Base-by-base conservation (phyloP, 92 coral and sea anemone genomes). In the Epizoanthus fatuus region DNA sequence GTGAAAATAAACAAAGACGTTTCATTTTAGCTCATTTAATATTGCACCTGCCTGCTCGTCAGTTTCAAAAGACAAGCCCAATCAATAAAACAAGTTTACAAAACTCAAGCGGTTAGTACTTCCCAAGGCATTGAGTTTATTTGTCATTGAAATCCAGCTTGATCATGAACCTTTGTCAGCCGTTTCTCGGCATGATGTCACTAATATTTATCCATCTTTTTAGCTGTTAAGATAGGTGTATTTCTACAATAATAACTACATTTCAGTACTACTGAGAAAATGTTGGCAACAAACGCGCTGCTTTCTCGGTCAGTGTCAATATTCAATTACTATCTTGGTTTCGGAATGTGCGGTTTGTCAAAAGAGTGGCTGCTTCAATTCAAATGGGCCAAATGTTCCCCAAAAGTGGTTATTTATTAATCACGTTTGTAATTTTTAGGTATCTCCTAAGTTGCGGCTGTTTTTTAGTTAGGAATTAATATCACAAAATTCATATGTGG, bases 371-470 rank as follows among this genome's bases (percentile, higher is more conserved):
- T 40, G 57, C 47, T 77, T 77, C 15, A 60, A 59, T 60, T 60
- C 82, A 15, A 42, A 55, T 62, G 82, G 58, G 13, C 44, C 82
- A 60, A 62, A 39, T 39, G 62, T 3, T 29, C 69, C 39, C 58
- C 51, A 60, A 62, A 77, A 15, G 56, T 77, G 45, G 39, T 77
- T 77, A 77, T 77, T 77, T 77, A 77, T 77, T 77, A 59, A 77
- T 77, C 40, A 17, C 56, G 32, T 77, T 60, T 60, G 56, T 42
- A 62, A 77, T 42, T 60, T 60, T 25, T 59, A 17, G 16, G 4
- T 4, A 22, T 62, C 49, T 42, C 20, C 82, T 55, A 77, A 77
- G 71, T 51, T 77, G 82, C 19, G 82, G 82, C 63, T 60, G 42
- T 5, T 17, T 77, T 77, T 77, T 52, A 60, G 65, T 77, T 59